Percentiles rank a stretch among this genome's conserved stretches.
These are phyloP conservation scores for Gymnorhina tibicen DNA, from an alignment of 2,113 vertebrate species.

Conservation along the genomic window DNA sequence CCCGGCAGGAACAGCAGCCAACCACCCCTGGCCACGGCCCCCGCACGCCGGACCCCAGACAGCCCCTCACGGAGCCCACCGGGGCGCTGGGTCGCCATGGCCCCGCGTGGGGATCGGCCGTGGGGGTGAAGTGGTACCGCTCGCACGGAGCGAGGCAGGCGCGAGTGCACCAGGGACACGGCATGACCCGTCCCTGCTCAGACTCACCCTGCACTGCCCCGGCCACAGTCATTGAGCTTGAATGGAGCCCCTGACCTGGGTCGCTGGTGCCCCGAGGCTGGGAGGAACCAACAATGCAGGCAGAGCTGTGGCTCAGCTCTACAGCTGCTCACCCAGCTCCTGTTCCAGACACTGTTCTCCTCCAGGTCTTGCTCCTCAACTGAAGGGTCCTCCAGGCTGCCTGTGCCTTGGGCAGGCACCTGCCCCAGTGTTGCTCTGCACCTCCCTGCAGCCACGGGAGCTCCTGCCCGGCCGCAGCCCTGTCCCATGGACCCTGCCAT, in stretches of 20 bases:
- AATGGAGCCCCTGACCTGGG: neutral
- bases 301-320: neutral
- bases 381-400: neutral
- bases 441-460: neutral
- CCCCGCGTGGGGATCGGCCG: fast-evolving
- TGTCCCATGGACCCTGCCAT: fast-evolving
- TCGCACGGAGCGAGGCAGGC: fast-evolving
- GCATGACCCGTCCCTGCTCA: neutral
- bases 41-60: neutral
- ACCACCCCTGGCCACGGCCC: neutral
- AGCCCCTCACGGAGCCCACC: neutral
- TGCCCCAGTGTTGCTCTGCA: fast-evolving
- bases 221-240: fast-evolving
- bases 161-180: fast-evolving
- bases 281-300: fast-evolving
- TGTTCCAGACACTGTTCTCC: neutral
- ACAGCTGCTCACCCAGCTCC: neutral
- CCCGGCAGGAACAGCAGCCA: conserved; percentile 38
- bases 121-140: fast-evolving
- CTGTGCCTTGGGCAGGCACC: neutral
- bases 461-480: fast-evolving
- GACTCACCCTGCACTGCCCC: fast-evolving
- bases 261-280: neutral
- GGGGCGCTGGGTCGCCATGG: fast-evolving
- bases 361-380: neutral